Conservation (phyloP, 2,113 vertebrate genomes). For the Brienomyrus brachyistius region DNA sequence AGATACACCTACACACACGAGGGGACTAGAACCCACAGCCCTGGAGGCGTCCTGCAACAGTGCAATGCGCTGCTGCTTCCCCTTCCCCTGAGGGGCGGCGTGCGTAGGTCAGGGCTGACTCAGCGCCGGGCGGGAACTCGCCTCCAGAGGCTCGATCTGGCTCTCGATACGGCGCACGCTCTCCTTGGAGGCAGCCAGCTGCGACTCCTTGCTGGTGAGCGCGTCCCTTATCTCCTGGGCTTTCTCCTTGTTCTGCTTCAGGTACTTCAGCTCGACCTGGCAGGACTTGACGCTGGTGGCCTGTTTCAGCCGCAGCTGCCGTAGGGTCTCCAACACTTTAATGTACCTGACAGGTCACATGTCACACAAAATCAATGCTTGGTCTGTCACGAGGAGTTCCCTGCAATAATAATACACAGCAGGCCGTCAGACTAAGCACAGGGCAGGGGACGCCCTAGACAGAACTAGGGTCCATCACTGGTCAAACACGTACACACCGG, state of each 20-base stretch:
- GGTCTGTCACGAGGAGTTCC: neutral
- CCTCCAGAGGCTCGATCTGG: conserved; percentile 85
- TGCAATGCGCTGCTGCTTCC: neutral
- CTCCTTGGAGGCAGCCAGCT: conserved; percentile 78
- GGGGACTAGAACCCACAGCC: neutral
- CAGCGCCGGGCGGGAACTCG: conserved; percentile 37
- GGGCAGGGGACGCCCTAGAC: neutral
- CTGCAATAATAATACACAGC: neutral
- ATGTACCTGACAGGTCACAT: conserved; percentile 73
- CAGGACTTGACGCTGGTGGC: conserved; percentile 70
- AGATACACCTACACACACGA: neutral
- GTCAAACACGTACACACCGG: neutral
- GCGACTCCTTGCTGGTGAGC: conserved; percentile 73
- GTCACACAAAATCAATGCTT: neutral
- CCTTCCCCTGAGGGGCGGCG: neutral
- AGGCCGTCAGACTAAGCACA: no score
- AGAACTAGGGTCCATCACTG: neutral
- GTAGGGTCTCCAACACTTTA: conserved; percentile 88
- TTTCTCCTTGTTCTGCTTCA: conserved; percentile 93
- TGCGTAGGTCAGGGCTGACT: neutral
- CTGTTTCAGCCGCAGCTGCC: conserved; percentile 79
- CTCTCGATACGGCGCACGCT: conserved; percentile 73
- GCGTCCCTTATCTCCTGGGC: conserved; percentile 75
- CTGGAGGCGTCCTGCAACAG: neutral
- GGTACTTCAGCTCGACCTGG: conserved; percentile 79